Percentiles rank a stretch among this genome's conserved stretches.
Evolutionary conservation across 2,797 vertebrate species (phyloP).

Genomic region (Schizopygopsis pylzovi): DNA sequence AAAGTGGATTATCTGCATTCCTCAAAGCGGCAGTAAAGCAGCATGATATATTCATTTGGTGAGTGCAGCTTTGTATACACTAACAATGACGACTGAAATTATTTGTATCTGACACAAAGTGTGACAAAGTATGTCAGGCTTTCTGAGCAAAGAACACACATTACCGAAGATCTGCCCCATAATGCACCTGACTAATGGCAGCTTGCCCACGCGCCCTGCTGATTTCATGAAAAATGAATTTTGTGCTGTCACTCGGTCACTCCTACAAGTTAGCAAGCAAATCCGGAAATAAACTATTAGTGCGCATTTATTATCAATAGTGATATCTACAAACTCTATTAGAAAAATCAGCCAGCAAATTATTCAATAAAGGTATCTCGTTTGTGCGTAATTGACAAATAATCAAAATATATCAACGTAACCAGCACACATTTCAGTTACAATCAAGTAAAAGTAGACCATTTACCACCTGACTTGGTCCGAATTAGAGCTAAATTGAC

Average conservation of each 20-base stretch:
- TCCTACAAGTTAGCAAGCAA: constrained; percentile 94
- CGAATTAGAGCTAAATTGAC: constrained; percentile 99
- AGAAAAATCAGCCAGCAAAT: constrained; percentile 96
- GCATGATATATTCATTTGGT: constrained; percentile 35
- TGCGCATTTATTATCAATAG: constrained; percentile 99
- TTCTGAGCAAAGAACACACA: constrained; percentile 97
- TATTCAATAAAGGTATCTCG: constrained; percentile 99
- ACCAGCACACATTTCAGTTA: constrained; percentile 99
- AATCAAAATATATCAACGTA: constrained; percentile 99
- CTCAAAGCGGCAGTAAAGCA: constrained; percentile 37
- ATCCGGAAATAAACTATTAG: constrained; percentile 99
- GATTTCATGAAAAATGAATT: constrained; percentile 99
- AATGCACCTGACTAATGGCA: constrained; percentile 99
- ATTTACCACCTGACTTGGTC: constrained; percentile 99
- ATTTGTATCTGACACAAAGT: constrained; percentile 99
- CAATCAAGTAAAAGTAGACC: constrained; percentile 99
- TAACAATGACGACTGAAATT: constrained; percentile 97
- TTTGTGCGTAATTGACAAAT: constrained; percentile 99
- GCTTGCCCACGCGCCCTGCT: constrained; percentile 92
- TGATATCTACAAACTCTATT: constrained; percentile 99
- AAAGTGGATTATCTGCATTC: background rate
- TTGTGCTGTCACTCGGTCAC: constrained; percentile 98
- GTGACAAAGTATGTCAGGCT: constrained; percentile 99
- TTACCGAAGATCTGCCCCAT: constrained; percentile 93
- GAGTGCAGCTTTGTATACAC: constrained; percentile 80